A percentile compares a stretch with the other conserved stretches of the same genome.
phyloP scores from a whole-genome alignment of 2,888 invertebrate species.

The Drosophila putrida region DNA sequence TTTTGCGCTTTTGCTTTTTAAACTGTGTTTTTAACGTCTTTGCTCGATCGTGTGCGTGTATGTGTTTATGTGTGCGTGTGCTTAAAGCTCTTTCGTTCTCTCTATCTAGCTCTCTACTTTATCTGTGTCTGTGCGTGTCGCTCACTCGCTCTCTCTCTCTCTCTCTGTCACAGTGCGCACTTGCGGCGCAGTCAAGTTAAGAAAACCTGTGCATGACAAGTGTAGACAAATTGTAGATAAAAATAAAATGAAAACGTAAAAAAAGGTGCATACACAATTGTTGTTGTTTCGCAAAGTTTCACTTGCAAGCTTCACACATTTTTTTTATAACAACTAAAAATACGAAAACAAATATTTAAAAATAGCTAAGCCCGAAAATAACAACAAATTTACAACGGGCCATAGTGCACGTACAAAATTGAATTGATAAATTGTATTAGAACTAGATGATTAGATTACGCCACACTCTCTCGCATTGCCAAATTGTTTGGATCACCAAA shows the following conservation, averaged over 20 bases:
- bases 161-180: conserved; percentile 43
- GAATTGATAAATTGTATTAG: conserved; percentile 36
- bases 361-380: conserved; percentile 13
- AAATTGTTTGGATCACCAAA: conserved; percentile 32
- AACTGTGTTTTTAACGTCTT: conserved; percentile 42
- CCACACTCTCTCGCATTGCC: conserved; percentile 19
- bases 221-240: conserved; percentile 74
- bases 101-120: conserved; percentile 16
- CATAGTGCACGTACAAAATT: conserved; percentile 28
- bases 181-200: conserved; percentile 57
- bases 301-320: conserved; percentile 43
- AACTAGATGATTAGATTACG: conserved; percentile 55
- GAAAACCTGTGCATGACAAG: conserved; percentile 70
- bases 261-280: conserved; percentile 67
- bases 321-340: background rate
- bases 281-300: conserved; percentile 61
- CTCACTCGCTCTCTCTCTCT: conserved; percentile 5
- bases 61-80: conserved; percentile 41
- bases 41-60: conserved; percentile 42
- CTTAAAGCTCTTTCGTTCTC: conserved; percentile 58
- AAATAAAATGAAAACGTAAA: conserved; percentile 71
- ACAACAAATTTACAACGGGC: conserved; percentile 25
- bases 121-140: conserved; percentile 3
- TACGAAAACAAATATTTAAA: conserved; percentile 3
- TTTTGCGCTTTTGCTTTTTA: conserved; percentile 27